Percentiles rank a stretch among this genome's conserved stretches.
Evolutionary conservation across 2,888 invertebrate genomes (phyloP).

Genomic region (Pseudolycoriella hygida): DNA sequence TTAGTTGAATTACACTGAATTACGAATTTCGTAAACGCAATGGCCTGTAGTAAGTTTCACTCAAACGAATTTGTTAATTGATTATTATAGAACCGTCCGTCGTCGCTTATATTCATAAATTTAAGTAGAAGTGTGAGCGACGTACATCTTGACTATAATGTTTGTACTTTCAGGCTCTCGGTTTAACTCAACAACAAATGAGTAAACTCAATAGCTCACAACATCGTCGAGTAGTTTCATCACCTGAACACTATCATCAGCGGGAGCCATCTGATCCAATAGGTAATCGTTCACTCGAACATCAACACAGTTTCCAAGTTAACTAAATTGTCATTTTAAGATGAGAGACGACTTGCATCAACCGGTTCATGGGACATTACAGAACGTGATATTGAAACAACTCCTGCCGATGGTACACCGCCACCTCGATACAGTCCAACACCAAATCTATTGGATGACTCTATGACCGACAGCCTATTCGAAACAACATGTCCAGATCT

Average conservation of each 20-base stretch:
- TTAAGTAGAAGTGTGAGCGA: too few species aligned
- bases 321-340: neutral
- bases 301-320: neutral
- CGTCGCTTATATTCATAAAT: too few species aligned
- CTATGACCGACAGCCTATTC: slow-evolving; percentile 2
- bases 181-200: slow-evolving; percentile 24
- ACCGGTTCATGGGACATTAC: slow-evolving; percentile 29
- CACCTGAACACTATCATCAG: slow-evolving; percentile 27
- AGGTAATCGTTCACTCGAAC: neutral
- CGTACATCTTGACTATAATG: too few species aligned
- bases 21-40: too few species aligned
- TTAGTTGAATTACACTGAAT: too few species aligned
- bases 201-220: slow-evolving; percentile 14
- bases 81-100: too few species aligned
- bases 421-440: slow-evolving; percentile 59
- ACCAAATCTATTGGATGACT: slow-evolving; percentile 1
- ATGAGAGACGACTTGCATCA: slow-evolving; percentile 17
- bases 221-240: slow-evolving; percentile 27
- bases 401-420: slow-evolving; percentile 68
- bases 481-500: slow-evolving; percentile 1
- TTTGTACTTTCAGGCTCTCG: slow-evolving; percentile 19
- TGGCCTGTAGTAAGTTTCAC: too few species aligned
- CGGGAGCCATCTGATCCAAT: slow-evolving; percentile 3
- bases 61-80: too few species aligned
- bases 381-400: slow-evolving; percentile 30